phyloP scores from a whole-genome alignment of 2,888 invertebrate genomes.

The Eupithecia abbreviata region DNA sequence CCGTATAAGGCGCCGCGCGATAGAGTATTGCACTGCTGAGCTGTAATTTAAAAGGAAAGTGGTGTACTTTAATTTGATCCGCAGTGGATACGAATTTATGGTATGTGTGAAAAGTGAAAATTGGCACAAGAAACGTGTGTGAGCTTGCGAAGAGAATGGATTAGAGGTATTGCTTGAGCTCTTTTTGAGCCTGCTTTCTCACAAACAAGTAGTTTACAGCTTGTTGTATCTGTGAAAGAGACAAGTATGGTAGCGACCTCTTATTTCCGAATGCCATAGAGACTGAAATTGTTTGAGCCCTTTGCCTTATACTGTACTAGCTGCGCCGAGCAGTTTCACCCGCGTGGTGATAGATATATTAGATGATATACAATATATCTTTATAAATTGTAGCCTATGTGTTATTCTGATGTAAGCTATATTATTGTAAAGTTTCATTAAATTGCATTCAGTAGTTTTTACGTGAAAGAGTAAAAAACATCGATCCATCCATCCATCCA shows the following conservation, averaged over 20 bases:
- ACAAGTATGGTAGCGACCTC: not conserved
- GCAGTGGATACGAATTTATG: constrained; percentile 44
- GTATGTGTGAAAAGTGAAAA: constrained; percentile 57
- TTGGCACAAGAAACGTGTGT: constrained; percentile 41
- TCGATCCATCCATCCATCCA: no score
- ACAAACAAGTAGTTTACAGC: not conserved
- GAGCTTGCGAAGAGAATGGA: constrained; percentile 28
- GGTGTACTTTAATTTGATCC: constrained; percentile 55
- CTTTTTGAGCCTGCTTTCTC: constrained; percentile 6
- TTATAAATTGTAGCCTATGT: no score
- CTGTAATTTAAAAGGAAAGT: constrained; percentile 53
- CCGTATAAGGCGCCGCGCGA: constrained; percentile 43
- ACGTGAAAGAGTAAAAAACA: no score
- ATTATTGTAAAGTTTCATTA: no score
- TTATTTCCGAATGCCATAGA: not conserved
- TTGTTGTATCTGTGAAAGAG: not conserved
- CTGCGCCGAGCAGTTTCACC: no score
- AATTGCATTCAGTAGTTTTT: no score
- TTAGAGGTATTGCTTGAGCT: constrained; percentile 3
- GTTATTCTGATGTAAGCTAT: no score
- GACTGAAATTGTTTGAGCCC: not conserved
- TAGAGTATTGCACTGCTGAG: constrained; percentile 42
- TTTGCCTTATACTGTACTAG: not conserved
- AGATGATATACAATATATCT: no score
- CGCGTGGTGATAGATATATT: no score